A percentile compares a stretch with the other conserved stretches of the same genome.
These are phyloP conservation scores for Octomys mimax DNA, from an alignment of 2,797 vertebrate species.

Conservation along the genomic window DNA sequence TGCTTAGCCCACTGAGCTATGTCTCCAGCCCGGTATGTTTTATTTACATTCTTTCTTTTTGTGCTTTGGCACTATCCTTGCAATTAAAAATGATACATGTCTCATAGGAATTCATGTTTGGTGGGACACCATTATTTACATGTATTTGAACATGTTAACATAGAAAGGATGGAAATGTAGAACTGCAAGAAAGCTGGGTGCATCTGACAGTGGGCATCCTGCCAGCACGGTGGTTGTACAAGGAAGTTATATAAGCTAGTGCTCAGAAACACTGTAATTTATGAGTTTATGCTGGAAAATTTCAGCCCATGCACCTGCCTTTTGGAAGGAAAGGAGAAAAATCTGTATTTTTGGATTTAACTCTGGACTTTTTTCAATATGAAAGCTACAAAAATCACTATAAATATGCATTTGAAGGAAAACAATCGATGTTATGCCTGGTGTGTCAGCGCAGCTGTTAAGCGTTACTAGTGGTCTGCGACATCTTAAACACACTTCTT, in stretches of 20 bases:
- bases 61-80: neutral
- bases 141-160: neutral
- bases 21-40: neutral
- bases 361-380: neutral
- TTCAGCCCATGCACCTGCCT: neutral
- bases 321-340: slow-evolving; percentile 16
- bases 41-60: neutral
- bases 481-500: slow-evolving; percentile 61
- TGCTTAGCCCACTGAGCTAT: no score
- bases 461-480: neutral
- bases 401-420: slow-evolving; percentile 14
- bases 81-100: neutral
- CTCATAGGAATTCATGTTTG: neutral
- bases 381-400: slow-evolving; percentile 1
- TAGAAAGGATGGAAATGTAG: neutral
- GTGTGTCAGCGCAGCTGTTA: neutral
- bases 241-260: neutral
- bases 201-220: neutral
- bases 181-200: no score
- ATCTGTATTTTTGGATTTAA: slow-evolving; percentile 50
- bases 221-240: rapidly evolving
- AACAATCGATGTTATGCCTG: neutral
- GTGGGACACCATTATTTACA: neutral
- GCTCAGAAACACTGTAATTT: neutral
- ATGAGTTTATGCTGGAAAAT: neutral